These are phyloP conservation scores for Grallaria varia DNA, from an alignment of 2,113 vertebrate genomes.

Conservation along the genomic window DNA sequence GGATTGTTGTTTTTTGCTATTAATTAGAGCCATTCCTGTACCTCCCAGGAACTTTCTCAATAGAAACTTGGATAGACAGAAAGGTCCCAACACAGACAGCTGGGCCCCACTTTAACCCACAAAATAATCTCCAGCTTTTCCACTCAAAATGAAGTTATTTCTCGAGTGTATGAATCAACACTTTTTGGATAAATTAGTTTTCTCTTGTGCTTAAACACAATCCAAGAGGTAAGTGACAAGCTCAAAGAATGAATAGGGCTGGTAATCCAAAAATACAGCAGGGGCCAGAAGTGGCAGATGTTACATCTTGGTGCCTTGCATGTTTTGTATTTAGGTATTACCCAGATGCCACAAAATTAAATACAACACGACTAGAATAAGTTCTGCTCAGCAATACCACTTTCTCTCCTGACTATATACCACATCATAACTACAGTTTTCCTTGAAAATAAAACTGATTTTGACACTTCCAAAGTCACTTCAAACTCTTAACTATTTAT, in stretches of 20 bases:
- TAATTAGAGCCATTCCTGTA: not conserved
- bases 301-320: not conserved
- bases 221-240: not conserved
- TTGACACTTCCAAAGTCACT: not conserved
- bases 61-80: not conserved
- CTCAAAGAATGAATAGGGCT: not conserved
- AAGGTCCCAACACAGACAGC: not conserved
- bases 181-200: not conserved
- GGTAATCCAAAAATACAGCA: not conserved
- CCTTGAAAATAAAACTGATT: not conserved
- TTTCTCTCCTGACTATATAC: not conserved
- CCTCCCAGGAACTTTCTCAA: slow-evolving; percentile 25
- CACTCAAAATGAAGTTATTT: not conserved
- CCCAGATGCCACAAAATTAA: not conserved
- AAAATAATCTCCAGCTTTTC: not conserved
- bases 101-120: not conserved
- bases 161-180: not conserved
- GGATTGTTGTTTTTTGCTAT: not conserved
- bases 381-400: not conserved
- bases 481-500: not conserved
- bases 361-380: not conserved
- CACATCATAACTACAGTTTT: not conserved
- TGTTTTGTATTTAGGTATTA: not conserved
- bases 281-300: not conserved
- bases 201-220: not conserved